A percentile compares a stretch with the other conserved stretches of the same genome.
These are phyloP conservation scores for Molossus molossus DNA, from an alignment of 2,797 vertebrate species.

Conservation along the genomic window DNA sequence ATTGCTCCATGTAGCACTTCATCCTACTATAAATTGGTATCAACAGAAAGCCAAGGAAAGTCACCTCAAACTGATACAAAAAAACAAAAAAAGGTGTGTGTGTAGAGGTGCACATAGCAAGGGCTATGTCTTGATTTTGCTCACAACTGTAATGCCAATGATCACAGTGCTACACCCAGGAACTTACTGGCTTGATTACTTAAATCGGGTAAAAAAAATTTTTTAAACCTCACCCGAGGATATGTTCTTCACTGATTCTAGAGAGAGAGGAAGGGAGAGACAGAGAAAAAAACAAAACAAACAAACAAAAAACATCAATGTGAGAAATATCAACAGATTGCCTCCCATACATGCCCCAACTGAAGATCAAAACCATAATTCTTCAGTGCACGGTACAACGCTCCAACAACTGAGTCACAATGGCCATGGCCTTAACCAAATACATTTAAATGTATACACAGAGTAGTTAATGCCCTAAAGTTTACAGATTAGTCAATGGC, in stretches of 20 bases:
- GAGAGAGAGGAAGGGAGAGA: neutral
- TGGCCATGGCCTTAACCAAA: neutral
- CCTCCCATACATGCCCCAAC: neutral
- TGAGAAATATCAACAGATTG: neutral
- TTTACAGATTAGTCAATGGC: slow-evolving; percentile 2
- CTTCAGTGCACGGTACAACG: neutral
- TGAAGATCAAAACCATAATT: neutral
- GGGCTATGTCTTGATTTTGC: neutral
- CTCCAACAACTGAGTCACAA: neutral
- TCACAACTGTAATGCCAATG: neutral
- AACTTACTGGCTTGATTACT: neutral
- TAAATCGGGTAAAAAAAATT: neutral
- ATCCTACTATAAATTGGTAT: neutral
- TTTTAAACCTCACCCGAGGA: neutral
- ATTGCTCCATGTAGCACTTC: neutral
- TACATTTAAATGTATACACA: slow-evolving; percentile 37
- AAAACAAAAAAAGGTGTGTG: neutral
- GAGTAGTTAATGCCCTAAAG: slow-evolving; percentile 7
- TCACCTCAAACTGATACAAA: slow-evolving; percentile 32
- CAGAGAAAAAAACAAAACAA: neutral
- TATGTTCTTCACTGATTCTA: neutral
- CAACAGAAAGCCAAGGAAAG: slow-evolving; percentile 26
- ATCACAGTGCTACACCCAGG: neutral
- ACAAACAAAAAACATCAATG: no score
- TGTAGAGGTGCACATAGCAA: neutral